A percentile compares a stretch with the other conserved stretches of the same genome.
Conservation (phyloP, 2,797 vertebrate species). For the Psittacula echo region DNA sequence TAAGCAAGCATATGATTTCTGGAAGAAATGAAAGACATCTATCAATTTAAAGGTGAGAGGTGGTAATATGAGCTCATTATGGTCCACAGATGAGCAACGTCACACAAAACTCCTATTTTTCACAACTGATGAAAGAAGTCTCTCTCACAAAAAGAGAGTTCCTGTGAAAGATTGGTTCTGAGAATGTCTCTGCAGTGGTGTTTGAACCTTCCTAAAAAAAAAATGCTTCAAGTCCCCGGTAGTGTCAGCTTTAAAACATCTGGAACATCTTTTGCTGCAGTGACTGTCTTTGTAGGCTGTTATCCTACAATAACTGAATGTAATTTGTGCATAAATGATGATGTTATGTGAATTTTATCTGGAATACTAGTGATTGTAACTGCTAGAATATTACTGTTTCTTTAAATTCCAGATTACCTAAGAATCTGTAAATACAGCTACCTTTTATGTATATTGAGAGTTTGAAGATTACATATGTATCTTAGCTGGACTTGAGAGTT, state of each 20-base stretch:
- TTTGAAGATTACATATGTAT: not conserved
- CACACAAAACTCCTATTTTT: not conserved
- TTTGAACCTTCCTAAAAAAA: not conserved
- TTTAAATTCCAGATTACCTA: not conserved
- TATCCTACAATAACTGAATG: not conserved
- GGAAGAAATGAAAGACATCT: not conserved
- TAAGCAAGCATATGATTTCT: not conserved
- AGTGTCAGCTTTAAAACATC: not conserved
- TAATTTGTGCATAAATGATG: not conserved
- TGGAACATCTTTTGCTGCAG: not conserved
- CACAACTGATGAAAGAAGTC: not conserved
- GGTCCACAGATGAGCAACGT: not conserved
- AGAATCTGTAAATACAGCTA: not conserved
- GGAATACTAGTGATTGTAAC: not conserved
- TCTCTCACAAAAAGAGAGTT: not conserved
- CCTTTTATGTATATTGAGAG: not conserved
- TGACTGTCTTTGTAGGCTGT: not conserved
- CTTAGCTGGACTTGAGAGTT: not conserved
- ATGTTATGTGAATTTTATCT: not conserved
- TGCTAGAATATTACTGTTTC: not conserved
- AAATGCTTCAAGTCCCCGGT: not conserved
- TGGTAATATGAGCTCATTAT: not conserved
- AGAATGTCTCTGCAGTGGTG: not conserved
- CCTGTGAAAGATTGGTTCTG: not conserved
- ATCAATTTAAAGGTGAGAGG: not conserved